Conservation (phyloP, 1,140 invertebrate species). For the Telenomus remus region DNA sequence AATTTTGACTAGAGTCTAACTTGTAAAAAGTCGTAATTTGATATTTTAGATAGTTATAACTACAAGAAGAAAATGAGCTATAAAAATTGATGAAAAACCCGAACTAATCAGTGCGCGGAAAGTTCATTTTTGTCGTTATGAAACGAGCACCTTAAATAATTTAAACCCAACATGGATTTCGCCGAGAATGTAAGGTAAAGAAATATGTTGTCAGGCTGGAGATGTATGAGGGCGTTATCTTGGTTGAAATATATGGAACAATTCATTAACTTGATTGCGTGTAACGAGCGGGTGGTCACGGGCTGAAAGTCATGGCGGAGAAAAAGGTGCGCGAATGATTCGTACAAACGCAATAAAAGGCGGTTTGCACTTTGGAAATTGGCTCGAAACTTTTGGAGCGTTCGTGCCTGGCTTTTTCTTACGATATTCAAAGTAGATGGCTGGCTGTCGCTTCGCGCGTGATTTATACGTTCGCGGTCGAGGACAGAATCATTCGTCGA, state of each 20-base stretch:
- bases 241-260: constrained; percentile 9
- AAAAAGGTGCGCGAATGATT: constrained; percentile 41
- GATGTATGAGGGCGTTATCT: not conserved
- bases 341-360: constrained; percentile 12
- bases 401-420: constrained; percentile 66
- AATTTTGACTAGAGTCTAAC: too few species aligned
- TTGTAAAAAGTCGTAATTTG: too few species aligned
- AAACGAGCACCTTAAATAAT: too few species aligned
- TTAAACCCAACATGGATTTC: too few species aligned
- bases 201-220: too few species aligned
- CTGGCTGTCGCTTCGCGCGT: constrained; percentile 65
- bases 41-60: too few species aligned
- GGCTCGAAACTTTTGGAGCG: not conserved
- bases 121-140: too few species aligned
- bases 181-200: not conserved
- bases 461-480: constrained; percentile 70
- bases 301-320: constrained; percentile 1
- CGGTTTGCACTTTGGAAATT: constrained; percentile 8
- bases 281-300: constrained; percentile 6
- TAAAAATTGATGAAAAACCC: too few species aligned
- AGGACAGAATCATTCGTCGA: constrained; percentile 60
- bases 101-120: too few species aligned
- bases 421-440: constrained; percentile 68
- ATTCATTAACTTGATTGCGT: constrained; percentile 11
- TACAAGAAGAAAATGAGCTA: too few species aligned